These are phyloP conservation scores for Zygothrica quintamaculata DNA, from an alignment of 2,888 invertebrate genomes.

Conservation along the genomic window DNA sequence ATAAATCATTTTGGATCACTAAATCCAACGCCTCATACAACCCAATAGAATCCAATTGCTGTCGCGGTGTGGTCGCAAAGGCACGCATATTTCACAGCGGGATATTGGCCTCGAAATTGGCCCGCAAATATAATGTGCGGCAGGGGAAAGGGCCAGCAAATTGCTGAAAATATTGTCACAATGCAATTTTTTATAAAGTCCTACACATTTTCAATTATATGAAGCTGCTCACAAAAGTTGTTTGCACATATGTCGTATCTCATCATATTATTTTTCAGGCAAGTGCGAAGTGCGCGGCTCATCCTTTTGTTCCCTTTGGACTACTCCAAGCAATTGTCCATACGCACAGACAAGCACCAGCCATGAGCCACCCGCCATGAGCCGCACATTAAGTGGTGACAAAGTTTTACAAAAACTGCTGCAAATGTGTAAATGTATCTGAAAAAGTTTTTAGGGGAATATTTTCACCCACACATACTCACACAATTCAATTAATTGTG, in stretches of 20 bases:
- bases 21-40: constrained; percentile 70
- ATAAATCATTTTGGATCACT: constrained; percentile 81
- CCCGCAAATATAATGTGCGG: constrained; percentile 73
- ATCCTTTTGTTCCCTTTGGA: constrained; percentile 65
- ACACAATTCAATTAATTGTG: constrained; percentile 84
- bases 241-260: constrained; percentile 85
- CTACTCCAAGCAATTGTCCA: constrained; percentile 37
- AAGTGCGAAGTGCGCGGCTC: constrained; percentile 36
- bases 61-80: too few relatives aligned
- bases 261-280: constrained; percentile 84
- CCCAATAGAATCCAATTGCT: constrained; percentile 18
- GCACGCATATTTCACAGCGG: constrained; percentile 83
- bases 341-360: constrained; percentile 10
- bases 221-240: constrained; percentile 78
- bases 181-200: constrained; percentile 38
- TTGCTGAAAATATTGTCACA: constrained; percentile 52
- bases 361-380: constrained; percentile 27
- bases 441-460: constrained; percentile 23
- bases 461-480: constrained; percentile 40
- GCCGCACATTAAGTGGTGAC: constrained; percentile 65
- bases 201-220: constrained; percentile 82
- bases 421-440: constrained; percentile 54
- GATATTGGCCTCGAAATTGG: constrained; percentile 83
- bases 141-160: constrained; percentile 22
- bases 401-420: constrained; percentile 65